Evolutionary conservation across 2,113 vertebrate species (phyloP), one percentile per base, ranked within the genome.

Genomic region (mouse (Mus musculus)): DNA sequence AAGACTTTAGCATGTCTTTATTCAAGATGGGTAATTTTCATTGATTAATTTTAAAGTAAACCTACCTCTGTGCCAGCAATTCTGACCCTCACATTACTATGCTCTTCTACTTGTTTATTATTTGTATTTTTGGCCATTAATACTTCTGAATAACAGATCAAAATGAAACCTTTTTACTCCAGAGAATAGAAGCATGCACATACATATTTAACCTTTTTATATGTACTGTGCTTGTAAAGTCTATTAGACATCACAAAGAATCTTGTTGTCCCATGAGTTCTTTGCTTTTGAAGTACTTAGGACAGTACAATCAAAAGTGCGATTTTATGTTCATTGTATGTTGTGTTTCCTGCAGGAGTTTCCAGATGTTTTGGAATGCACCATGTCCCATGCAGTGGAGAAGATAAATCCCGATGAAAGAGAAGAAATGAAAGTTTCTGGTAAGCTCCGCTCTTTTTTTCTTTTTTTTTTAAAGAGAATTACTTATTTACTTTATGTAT

Each of bases 391-490:
- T 95, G 99, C 98, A 59, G 92, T 99, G 87, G 99, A 99, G 94
- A 99, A 99, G 56, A 99, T 99, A 98, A 99, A 99, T 95, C 99
- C 99, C 22, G 99, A 99, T 97, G 99, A 99, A 98, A 99, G 99
- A 96, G 99, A 99, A 97, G 99, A 99, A 96, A 98, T 99, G 97
- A 99, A 99, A 97, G 99, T 99, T 89, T 99, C 99, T 97, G 99
- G 99, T 99, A 98, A 98, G 98, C 95, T 93, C 56, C 2, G 54
- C 54, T 54, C 13, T 13, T 13, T 54, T 54, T 54, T 54, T 42
- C 42, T 42, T 54, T 54, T 54, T 54, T 54, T 49, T 49, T 4
- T 4, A 49, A 49, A 54, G 13, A 54, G 54, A 54, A 54, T 54
- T 54, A 54, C 12, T 54, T 54, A 54, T 54, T 54, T 54, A 13